Evolutionary conservation across 35 echinoderm and acorn worm genomes (phyloP).

Genomic region (Apostichopus japonicus): DNA sequence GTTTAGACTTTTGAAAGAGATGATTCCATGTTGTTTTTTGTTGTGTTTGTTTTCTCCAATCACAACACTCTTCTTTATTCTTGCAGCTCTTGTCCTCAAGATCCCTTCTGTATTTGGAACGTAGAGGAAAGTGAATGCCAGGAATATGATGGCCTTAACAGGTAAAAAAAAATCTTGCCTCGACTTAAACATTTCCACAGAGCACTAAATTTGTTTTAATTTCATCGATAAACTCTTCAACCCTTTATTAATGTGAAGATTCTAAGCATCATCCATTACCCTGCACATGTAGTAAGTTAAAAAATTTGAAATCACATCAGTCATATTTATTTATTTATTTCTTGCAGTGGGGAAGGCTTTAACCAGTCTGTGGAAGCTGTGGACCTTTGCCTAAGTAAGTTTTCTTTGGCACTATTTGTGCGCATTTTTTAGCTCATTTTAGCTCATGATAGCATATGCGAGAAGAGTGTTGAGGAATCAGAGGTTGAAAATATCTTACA

Average conservation of each 20-base stretch:
- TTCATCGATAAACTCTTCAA: too few relatives aligned
- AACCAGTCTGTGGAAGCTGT: not conserved
- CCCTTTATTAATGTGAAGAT: too few relatives aligned
- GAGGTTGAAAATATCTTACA: too few relatives aligned
- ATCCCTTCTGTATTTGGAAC: not conserved
- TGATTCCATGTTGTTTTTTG: too few relatives aligned
- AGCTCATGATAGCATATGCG: too few relatives aligned
- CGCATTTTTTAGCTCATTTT: too few relatives aligned
- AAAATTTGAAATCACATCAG: not conserved
- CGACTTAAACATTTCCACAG: too few relatives aligned
- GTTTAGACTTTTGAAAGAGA: too few relatives aligned
- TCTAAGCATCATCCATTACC: too few relatives aligned
- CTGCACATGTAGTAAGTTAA: too few relatives aligned
- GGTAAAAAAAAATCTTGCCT: not conserved
- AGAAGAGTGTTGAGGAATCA: too few relatives aligned
- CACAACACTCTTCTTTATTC: not conserved
- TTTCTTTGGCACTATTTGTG: not conserved
- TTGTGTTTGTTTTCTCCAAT: not conserved
- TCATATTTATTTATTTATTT: not conserved
- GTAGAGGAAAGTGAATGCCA: not conserved
- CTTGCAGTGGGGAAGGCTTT: not conserved
- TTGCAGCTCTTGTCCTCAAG: not conserved
- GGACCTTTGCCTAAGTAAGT: not conserved
- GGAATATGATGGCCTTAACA: not conserved
- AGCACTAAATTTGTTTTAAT: too few relatives aligned